Conservation (phyloP, 2,888 invertebrate genomes). For the Scaptomyza parva region DNA sequence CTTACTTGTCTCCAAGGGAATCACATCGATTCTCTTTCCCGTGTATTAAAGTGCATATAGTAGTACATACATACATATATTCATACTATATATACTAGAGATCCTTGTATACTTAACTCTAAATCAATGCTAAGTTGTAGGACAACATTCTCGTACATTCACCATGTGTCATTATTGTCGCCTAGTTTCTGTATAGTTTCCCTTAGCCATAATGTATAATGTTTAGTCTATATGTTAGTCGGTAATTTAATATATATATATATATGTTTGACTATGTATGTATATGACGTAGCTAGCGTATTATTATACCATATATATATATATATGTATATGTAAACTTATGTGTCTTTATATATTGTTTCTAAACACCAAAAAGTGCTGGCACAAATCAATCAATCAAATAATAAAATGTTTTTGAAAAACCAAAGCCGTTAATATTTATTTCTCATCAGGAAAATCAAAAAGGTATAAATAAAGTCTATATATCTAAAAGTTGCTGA, state of each 20-base stretch:
- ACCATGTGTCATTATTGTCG: constrained; percentile 58
- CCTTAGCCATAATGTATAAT: constrained; percentile 51
- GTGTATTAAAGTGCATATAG: constrained; percentile 61
- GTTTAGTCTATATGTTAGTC: constrained; percentile 41
- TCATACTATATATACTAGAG: constrained; percentile 3
- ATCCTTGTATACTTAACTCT: constrained; percentile 34
- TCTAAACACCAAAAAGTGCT: constrained; percentile 83
- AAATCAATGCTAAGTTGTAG: constrained; percentile 52
- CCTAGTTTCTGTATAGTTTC: constrained; percentile 59
- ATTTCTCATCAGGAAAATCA: no score
- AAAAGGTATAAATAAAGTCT: no score
- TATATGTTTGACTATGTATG: constrained; percentile 42
- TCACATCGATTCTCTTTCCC: constrained; percentile 13
- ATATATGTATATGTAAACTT: constrained; percentile 41
- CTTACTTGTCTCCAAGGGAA: constrained; percentile 15
- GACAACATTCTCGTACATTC: constrained; percentile 49
- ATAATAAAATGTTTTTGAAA: constrained; percentile 71
- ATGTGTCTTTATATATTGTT: constrained; percentile 72
- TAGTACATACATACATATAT: constrained; percentile 27
- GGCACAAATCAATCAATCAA: constrained; percentile 79
- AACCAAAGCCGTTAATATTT: constrained; percentile 49
- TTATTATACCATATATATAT: constrained; percentile 25
- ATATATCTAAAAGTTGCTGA: not conserved
- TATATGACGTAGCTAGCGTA: constrained; percentile 50
- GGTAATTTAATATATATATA: constrained; percentile 22